Base-by-base conservation (phyloP, 2,888 invertebrate species). In the Orthosia gothica region DNA sequence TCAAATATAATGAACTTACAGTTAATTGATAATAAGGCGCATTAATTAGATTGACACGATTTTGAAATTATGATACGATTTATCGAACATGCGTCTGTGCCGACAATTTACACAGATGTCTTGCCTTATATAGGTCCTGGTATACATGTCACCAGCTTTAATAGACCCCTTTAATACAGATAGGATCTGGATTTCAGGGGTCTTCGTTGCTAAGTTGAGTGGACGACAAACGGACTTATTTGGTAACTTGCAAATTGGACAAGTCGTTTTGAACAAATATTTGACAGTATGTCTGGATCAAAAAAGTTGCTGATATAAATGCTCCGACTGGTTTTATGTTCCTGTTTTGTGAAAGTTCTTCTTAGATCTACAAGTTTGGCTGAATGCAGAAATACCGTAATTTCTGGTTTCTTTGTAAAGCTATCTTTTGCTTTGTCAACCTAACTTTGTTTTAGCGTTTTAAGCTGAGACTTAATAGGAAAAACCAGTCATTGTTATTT, bases 31-130 rank as follows among this genome's bases (percentile, higher is more conserved):
- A 85, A 88, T 85, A 73, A 80, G 79, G 79, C 73, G 70, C 58
- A 80, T 88, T 89, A 87, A 91, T 91, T 91, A 88, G 80, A 84
- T 88, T 86, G 88, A 90, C 88, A 89, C 81, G 88, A 81, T 89
- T 91, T 83, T 85, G 75, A 87, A 89, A 89, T 88, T 88, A 85
- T 83, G 83, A 88, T 87, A 81, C 81, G 68, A 74, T 77, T 74
- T 74, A 90, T 91, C 89, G 77, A 88, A 87, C 90, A 87, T 83
- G 77, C 82, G 81, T 82, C 81, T 85, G 87, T 88, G 89, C 87
- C 84, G 80, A 78, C 74, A 88, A 79, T 91, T 88, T 84, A 82
- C 86, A 83, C 70, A 74, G 75, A 74, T 63, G 85, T 87, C 65
- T 87, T 83, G 55, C 86, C 84, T 70, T 91, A 81, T 87, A 84